Evolutionary conservation across 2,113 vertebrate genomes (phyloP).

Genomic region (Psittacula cyanocephala): DNA sequence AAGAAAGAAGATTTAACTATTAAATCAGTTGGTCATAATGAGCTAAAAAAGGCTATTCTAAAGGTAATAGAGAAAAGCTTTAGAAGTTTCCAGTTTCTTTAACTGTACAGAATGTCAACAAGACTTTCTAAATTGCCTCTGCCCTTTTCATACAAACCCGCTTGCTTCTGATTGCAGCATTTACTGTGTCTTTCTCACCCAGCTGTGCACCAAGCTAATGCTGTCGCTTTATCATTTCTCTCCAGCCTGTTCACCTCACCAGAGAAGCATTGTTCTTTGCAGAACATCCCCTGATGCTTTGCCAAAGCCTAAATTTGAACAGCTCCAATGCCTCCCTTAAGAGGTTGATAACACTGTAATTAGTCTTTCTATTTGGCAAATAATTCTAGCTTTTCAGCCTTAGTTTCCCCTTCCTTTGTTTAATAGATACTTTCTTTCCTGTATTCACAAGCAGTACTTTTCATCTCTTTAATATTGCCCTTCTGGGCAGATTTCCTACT

Average conservation of each 20-base stretch:
- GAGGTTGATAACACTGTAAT: conserved; percentile 34
- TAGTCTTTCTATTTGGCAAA: conserved; percentile 41
- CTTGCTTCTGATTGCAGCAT: conserved; percentile 7
- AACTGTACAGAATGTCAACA: neutral
- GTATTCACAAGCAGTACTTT: neutral
- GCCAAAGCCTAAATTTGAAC: conserved; percentile 37
- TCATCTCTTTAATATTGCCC: neutral
- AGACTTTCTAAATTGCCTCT: neutral
- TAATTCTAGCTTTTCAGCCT: conserved; percentile 18
- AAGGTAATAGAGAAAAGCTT: neutral
- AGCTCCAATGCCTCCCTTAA: conserved; percentile 22
- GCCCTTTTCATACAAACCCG: conserved; percentile 1
- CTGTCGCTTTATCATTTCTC: conserved; percentile 30
- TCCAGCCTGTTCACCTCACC: conserved; percentile 47
- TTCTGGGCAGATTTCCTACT: neutral
- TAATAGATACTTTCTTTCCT: neutral
- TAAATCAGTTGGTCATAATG: neutral
- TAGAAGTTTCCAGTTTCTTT: neutral
- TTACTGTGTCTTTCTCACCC: neutral
- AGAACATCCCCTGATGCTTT: neutral
- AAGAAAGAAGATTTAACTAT: neutral
- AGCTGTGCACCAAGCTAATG: neutral
- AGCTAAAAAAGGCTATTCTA: neutral
- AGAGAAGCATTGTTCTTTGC: conserved; percentile 35
- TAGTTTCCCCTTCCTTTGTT: conserved; percentile 15